Conservation (phyloP, 2,888 invertebrate genomes). For the Pandemis cinnamomeana region DNA sequence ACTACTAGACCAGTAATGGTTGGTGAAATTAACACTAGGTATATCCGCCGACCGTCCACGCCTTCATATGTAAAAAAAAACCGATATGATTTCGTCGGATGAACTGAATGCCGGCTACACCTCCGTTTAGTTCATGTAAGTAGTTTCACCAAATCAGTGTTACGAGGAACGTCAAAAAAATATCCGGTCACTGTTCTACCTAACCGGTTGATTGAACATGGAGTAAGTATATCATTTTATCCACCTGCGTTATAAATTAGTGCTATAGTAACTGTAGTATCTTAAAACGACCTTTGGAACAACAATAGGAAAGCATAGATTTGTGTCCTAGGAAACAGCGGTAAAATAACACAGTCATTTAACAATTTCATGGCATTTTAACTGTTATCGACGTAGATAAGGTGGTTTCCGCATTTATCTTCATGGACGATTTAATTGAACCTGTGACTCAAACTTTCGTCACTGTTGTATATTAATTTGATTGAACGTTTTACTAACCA, state of each 20-base stretch:
- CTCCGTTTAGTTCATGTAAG: no score
- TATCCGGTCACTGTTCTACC: neutral
- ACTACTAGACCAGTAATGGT: no score
- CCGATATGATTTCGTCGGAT: neutral
- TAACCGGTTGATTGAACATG: neutral
- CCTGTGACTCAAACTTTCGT: constrained; percentile 7
- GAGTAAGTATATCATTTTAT: neutral
- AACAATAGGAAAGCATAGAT: neutral
- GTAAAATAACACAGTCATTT: neutral
- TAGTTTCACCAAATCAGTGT: neutral
- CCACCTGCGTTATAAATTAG: no score
- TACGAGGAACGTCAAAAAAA: neutral
- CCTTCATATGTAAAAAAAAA: neutral
- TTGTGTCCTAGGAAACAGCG: neutral
- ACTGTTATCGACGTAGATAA: constrained; percentile 3
- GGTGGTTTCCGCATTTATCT: constrained; percentile 3
- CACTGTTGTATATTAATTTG: neutral
- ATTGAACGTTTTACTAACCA: neutral
- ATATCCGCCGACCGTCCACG: neutral
- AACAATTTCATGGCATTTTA: neutral
- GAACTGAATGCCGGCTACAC: neutral
- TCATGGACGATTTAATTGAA: constrained; percentile 14
- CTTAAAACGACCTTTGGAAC: neutral
- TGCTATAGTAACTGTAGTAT: neutral
- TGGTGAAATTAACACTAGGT: neutral